Evolutionary conservation across 2,888 invertebrate species (phyloP).

Genomic region (Labia minor): DNA sequence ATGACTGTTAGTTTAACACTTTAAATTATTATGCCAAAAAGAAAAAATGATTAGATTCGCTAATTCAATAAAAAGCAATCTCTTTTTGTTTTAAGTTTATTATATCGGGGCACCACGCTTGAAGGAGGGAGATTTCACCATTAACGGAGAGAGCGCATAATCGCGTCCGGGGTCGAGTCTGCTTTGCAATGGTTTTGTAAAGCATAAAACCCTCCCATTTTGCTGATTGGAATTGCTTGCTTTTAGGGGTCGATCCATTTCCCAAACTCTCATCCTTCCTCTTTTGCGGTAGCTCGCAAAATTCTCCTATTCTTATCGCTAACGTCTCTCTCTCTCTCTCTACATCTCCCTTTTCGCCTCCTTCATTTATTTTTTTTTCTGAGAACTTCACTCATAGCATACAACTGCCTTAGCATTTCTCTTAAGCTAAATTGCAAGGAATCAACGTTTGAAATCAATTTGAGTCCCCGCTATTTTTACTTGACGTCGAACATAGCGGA

Average conservation of each 20-base stretch:
- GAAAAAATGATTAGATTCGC: background rate
- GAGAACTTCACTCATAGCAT: background rate
- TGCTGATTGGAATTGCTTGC: constrained; percentile 13
- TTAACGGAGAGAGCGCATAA: background rate
- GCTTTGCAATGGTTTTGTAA: background rate
- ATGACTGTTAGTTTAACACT: no score
- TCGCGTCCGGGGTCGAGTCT: background rate
- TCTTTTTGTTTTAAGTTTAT: constrained; percentile 5
- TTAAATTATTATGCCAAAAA: background rate
- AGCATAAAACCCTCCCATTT: constrained; percentile 7
- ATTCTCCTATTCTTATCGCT: background rate
- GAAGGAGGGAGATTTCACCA: no score
- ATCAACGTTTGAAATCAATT: background rate
- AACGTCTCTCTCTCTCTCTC: no score
- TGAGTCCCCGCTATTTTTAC: constrained; percentile 3
- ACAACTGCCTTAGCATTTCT: background rate
- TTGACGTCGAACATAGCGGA: background rate
- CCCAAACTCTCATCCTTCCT: background rate
- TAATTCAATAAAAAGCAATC: constrained; percentile 2
- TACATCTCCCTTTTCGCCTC: background rate
- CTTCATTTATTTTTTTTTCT: background rate
- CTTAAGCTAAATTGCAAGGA: constrained; percentile 5
- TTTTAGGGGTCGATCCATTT: constrained; percentile 4
- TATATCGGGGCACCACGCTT: background rate
- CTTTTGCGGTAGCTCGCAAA: background rate